Evolutionary conservation across 1,140 invertebrate species (phyloP).

Genomic region (Leptinotarsa texana): DNA sequence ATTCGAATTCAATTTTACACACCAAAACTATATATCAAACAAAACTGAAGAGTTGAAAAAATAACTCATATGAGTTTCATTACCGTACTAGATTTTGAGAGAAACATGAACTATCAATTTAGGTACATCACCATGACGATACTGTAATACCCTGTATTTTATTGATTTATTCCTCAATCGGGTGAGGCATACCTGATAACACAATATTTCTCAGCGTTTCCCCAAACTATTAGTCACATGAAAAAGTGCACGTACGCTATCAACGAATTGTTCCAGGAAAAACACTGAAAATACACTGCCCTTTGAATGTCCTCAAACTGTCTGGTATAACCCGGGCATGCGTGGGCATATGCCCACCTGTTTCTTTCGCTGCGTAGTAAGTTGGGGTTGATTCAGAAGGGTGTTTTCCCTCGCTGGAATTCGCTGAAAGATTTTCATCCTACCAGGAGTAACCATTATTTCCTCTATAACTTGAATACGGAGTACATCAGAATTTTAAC

Average conservation of each 20-base stretch:
- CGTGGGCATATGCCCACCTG: not conserved
- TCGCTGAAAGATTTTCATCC: not conserved
- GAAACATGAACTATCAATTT: no score
- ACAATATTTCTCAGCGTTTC: not conserved
- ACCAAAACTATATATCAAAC: no score
- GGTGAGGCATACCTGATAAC: not conserved
- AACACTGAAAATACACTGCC: not conserved
- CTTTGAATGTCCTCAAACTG: conserved; percentile 15
- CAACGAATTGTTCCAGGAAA: not conserved
- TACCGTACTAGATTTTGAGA: no score
- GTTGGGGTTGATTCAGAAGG: not conserved
- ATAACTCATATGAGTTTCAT: no score
- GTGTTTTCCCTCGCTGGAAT: not conserved
- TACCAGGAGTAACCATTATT: no score
- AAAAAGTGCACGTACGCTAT: not conserved
- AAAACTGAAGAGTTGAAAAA: no score
- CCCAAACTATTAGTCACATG: not conserved
- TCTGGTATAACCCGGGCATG: not conserved
- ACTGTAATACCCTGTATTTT: not conserved
- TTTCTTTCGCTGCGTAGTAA: not conserved
- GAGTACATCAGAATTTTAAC: no score
- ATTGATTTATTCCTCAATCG: not conserved
- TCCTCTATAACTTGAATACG: no score
- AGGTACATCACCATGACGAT: no score
- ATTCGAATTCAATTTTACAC: no score